Evolutionary conservation across 2,888 invertebrate genomes (phyloP).

Genomic region (Drosophila antonietae): DNA sequence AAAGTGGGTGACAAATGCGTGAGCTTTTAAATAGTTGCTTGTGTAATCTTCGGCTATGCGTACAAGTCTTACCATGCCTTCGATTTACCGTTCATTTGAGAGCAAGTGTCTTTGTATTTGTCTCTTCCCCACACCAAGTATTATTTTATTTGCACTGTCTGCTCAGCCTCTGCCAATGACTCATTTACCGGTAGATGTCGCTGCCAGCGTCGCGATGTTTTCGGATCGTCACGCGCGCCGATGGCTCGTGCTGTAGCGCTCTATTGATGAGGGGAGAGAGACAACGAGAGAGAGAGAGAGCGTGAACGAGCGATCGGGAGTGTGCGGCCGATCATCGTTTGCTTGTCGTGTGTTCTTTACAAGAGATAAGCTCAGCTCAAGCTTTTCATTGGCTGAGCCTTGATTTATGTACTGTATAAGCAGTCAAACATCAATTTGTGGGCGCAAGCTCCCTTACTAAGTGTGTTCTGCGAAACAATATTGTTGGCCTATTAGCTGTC

Average conservation of each 20-base stretch:
- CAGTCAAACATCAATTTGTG: neutral
- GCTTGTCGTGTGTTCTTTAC: neutral
- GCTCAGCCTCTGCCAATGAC: slow-evolving; percentile 29
- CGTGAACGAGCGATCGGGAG: neutral
- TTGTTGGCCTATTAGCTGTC: slow-evolving; percentile 19
- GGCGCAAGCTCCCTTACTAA: slow-evolving; percentile 1
- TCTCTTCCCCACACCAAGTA: neutral
- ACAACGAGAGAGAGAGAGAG: neutral
- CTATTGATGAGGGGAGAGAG: neutral
- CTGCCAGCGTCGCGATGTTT: slow-evolving; percentile 13
- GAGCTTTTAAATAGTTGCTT: slow-evolving; percentile 27
- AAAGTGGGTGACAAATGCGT: slow-evolving; percentile 22
- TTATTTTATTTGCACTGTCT: slow-evolving; percentile 2
- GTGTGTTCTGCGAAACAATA: slow-evolving; percentile 34
- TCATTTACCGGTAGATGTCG: slow-evolving; percentile 58
- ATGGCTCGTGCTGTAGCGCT: slow-evolving; percentile 19
- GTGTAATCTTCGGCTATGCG: slow-evolving; percentile 12
- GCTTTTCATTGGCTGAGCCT: neutral
- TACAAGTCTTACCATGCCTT: slow-evolving; percentile 2
- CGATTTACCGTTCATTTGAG: slow-evolving; percentile 4
- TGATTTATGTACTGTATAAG: neutral
- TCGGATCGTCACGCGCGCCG: slow-evolving; percentile 14
- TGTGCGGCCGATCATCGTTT: neutral
- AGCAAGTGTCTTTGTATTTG: slow-evolving; percentile 16
- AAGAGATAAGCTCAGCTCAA: slow-evolving; percentile 14